A percentile compares a stretch with the other conserved stretches of the same genome.
These are phyloP conservation scores for Entomobrya multifasciata DNA, from an alignment of 2,888 invertebrate species.

Conservation along the genomic window DNA sequence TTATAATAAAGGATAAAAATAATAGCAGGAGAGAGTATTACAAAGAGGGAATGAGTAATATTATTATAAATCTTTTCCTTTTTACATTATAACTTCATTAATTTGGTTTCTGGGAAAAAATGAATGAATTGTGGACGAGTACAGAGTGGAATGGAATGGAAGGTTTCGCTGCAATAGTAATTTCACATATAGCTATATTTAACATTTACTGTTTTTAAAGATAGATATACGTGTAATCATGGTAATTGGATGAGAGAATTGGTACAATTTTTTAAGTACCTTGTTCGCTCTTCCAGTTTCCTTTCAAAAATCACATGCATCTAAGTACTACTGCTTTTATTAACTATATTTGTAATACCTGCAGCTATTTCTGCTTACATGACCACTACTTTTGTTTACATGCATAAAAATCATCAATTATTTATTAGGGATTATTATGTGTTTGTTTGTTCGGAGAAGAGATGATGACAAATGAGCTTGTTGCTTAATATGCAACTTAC, in stretches of 20 bases:
- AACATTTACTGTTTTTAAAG: constrained; percentile 1
- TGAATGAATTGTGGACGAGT: constrained; percentile 19
- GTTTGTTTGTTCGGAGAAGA: no score
- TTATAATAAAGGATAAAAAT: background rate
- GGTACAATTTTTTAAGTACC: constrained; percentile 4
- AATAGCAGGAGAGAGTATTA: background rate
- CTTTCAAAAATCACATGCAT: background rate
- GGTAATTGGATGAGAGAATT: constrained; percentile 47
- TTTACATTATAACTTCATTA: constrained; percentile 27
- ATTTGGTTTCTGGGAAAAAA: constrained; percentile 27
- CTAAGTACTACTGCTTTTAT: background rate
- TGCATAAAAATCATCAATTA: no score
- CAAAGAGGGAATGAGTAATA: background rate
- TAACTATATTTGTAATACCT: no score
- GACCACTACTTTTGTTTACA: no score
- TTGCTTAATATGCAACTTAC: no score
- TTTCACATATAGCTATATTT: constrained; percentile 12
- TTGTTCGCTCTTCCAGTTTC: constrained; percentile 22
- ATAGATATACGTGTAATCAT: background rate
- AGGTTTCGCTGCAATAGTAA: background rate
- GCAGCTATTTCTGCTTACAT: no score
- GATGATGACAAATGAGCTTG: no score
- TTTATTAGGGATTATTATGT: no score
- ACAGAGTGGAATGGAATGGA: background rate
- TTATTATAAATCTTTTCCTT: background rate